These are phyloP conservation scores for Archocentrus centrarchus DNA, from an alignment of 2,113 vertebrate species.

Conservation along the genomic window DNA sequence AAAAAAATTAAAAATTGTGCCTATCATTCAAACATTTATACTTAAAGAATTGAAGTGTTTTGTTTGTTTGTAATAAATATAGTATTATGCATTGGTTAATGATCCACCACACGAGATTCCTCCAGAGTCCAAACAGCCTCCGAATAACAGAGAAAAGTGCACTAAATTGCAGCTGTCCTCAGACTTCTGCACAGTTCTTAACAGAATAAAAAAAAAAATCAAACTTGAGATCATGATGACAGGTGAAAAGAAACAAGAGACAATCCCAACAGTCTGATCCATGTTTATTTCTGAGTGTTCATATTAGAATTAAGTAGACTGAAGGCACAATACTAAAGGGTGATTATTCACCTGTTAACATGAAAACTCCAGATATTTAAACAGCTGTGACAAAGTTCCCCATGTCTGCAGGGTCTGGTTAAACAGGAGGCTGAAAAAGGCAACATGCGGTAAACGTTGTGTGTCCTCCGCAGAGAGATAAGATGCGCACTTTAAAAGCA, in stretches of 20 bases:
- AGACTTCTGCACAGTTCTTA: too few species aligned
- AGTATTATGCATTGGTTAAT: too few species aligned
- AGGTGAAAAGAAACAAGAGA: background rate
- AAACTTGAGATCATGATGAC: too few species aligned
- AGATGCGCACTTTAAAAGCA: slow-evolving; percentile 1
- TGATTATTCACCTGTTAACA: background rate
- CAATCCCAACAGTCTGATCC: slow-evolving; percentile 28
- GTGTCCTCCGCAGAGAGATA: background rate
- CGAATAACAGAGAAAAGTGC: too few species aligned
- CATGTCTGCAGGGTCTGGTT: background rate
- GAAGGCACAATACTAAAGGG: slow-evolving; percentile 59
- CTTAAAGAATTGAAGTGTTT: too few species aligned
- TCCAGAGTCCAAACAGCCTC: too few species aligned
- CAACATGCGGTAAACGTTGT: slow-evolving; percentile 36
- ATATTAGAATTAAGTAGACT: slow-evolving; percentile 24
- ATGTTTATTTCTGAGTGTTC: slow-evolving; percentile 59
- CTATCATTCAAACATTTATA: too few species aligned
- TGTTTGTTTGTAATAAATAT: too few species aligned
- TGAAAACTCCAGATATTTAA: slow-evolving; percentile 22
- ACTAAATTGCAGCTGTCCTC: too few species aligned
- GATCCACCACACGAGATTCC: too few species aligned
- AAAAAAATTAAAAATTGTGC: too few species aligned
- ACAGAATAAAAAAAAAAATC: too few species aligned
- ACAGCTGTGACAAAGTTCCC: background rate
- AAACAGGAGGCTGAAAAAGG: background rate